Conservation (phyloP, 2,888 invertebrate genomes). For the Cinara cedri region DNA sequence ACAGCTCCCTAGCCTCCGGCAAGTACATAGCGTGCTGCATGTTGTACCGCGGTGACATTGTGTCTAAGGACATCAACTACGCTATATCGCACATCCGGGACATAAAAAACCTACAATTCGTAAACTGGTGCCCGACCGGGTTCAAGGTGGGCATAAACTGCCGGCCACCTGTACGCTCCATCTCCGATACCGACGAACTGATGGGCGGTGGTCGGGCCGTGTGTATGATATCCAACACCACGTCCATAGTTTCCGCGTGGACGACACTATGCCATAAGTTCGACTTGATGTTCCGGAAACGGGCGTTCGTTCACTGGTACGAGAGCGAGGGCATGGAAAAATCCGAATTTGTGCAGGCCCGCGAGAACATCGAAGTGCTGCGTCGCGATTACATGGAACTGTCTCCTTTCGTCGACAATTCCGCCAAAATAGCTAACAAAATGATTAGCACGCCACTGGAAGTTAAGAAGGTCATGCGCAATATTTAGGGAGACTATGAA, state of each 20-base stretch:
- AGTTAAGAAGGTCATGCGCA: background rate
- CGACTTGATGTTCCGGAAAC: slow-evolving; percentile 65
- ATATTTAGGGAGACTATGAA: background rate
- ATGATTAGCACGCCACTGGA: background rate
- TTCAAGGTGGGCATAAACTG: slow-evolving; percentile 66
- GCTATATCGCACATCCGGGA: slow-evolving; percentile 81
- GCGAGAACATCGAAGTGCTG: slow-evolving; percentile 56
- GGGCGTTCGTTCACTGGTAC: slow-evolving; percentile 58
- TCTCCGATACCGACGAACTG: slow-evolving; percentile 64
- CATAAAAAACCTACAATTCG: slow-evolving; percentile 77
- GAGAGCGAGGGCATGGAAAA: slow-evolving; percentile 58
- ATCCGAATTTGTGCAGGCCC: slow-evolving; percentile 54
- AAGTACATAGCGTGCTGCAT: slow-evolving; percentile 91
- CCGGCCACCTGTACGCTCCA: slow-evolving; percentile 72
- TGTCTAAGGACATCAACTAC: slow-evolving; percentile 85
- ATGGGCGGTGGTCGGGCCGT: slow-evolving; percentile 63
- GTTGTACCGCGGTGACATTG: slow-evolving; percentile 87
- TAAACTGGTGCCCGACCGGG: slow-evolving; percentile 95
- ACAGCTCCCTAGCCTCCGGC: slow-evolving; percentile 65
- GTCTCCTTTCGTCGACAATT: background rate
- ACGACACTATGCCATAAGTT: slow-evolving; percentile 62
- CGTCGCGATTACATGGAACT: slow-evolving; percentile 54
- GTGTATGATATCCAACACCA: slow-evolving; percentile 79
- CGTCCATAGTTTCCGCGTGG: slow-evolving; percentile 89
- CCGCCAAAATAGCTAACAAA: background rate